phyloP scores from a whole-genome alignment of 2,888 invertebrate species.

The Epiperipatus broadwayi region DNA sequence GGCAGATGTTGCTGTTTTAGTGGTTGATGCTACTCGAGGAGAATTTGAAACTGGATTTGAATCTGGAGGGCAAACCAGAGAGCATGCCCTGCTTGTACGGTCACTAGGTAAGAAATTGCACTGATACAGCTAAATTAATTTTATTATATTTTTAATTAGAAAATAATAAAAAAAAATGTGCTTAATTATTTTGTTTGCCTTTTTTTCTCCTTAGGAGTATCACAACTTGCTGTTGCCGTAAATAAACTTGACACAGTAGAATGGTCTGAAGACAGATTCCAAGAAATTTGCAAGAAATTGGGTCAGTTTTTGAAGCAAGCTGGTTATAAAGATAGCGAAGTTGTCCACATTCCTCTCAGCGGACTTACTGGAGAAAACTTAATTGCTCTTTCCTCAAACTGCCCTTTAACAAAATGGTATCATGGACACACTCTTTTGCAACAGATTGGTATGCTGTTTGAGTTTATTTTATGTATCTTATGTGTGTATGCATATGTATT shows the following conservation, averaged over 20 bases:
- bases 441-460: slow-evolving; percentile 46
- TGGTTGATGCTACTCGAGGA: slow-evolving; percentile 76
- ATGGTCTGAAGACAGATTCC: slow-evolving; percentile 77
- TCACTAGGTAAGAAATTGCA: slow-evolving; percentile 39
- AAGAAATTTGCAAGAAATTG: slow-evolving; percentile 65
- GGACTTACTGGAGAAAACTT: slow-evolving; percentile 91
- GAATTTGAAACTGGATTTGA: slow-evolving; percentile 99
- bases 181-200: background rate
- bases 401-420: slow-evolving; percentile 49
- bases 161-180: background rate
- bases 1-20: slow-evolving; percentile 88
- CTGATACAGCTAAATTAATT: no score
- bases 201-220: slow-evolving; percentile 49
- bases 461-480: no score
- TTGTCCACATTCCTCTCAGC: slow-evolving; percentile 80
- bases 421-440: slow-evolving; percentile 61
- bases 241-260: slow-evolving; percentile 92
- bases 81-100: slow-evolving; percentile 83
- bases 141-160: slow-evolving; percentile 9
- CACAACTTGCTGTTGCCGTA: slow-evolving; percentile 77
- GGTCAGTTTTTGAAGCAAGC: slow-evolving; percentile 66
- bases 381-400: slow-evolving; percentile 41
- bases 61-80: slow-evolving; percentile 88
- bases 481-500: no score
- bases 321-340: slow-evolving; percentile 67